Percentiles rank a stretch among this genome's conserved stretches.
These are phyloP conservation scores for Diplazon laetatorius DNA, from an alignment of 2,888 invertebrate species.

Conservation along the genomic window DNA sequence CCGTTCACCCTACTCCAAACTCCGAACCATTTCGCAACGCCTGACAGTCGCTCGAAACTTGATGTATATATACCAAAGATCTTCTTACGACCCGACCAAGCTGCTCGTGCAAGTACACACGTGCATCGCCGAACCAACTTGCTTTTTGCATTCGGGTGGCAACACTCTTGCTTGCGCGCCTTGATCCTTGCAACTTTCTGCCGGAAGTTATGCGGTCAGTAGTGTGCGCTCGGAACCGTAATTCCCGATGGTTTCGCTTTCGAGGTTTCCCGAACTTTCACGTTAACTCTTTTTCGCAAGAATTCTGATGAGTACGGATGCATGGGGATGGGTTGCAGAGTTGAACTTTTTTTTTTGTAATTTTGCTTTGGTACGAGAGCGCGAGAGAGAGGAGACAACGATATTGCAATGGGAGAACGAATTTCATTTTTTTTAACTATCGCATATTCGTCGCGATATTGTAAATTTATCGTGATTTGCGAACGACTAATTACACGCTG, in stretches of 20 bases:
- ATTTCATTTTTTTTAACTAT: not conserved
- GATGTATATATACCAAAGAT: slow-evolving; percentile 44
- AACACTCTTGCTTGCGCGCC: slow-evolving; percentile 3
- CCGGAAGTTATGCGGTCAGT: slow-evolving; percentile 53
- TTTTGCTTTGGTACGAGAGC: not conserved
- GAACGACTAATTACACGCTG: too few relatives aligned
- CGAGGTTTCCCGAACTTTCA: slow-evolving; percentile 19
- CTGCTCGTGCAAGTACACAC: not conserved
- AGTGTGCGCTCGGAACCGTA: slow-evolving; percentile 1
- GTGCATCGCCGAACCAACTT: slow-evolving; percentile 10
- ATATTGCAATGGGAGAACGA: not conserved
- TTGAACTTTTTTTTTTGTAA: slow-evolving; percentile 1
- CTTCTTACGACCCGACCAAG: slow-evolving; percentile 29
- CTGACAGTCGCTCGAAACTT: slow-evolving; percentile 18
- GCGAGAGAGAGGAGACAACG: not conserved
- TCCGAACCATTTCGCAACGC: slow-evolving; percentile 16
- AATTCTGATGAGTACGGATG: slow-evolving; percentile 22
- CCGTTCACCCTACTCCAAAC: not conserved
- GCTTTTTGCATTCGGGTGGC: slow-evolving; percentile 45
- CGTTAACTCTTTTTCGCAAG: slow-evolving; percentile 11
- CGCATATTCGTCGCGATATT: too few relatives aligned
- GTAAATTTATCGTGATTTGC: too few relatives aligned
- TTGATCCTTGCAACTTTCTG: slow-evolving; percentile 29
- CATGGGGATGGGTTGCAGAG: not conserved
- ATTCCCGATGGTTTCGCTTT: slow-evolving; percentile 15